Evolutionary conservation across 2,797 vertebrate genomes (phyloP).

Genomic region (Spinus olivaceus): DNA sequence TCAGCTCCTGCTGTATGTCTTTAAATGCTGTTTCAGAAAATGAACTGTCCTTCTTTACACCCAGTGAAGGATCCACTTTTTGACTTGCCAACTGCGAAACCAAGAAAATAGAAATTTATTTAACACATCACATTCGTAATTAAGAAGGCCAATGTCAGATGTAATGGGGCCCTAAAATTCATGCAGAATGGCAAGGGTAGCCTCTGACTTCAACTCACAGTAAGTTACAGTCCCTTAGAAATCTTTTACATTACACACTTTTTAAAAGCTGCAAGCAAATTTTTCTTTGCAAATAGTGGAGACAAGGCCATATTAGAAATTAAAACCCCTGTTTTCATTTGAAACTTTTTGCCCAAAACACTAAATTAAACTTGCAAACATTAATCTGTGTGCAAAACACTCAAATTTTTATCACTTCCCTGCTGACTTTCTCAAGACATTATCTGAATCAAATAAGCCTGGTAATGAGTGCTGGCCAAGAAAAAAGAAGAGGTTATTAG

Average conservation of each 20-base stretch:
- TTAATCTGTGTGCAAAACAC: background rate
- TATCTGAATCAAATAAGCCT: background rate
- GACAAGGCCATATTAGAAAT: background rate
- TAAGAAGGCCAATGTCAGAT: background rate
- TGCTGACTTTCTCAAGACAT: background rate
- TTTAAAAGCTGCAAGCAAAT: background rate
- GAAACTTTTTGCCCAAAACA: background rate
- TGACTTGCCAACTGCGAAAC: slow-evolving; percentile 46
- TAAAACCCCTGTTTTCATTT: background rate
- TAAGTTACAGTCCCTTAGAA: background rate
- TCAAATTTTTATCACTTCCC: background rate
- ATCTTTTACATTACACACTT: background rate
- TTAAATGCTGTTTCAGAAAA: background rate
- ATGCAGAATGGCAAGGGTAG: background rate
- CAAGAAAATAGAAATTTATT: background rate
- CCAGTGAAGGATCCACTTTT: slow-evolving; percentile 28
- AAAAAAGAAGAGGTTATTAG: background rate
- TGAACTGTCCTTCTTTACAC: background rate
- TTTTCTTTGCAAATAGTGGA: background rate
- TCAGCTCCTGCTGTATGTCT: slow-evolving; percentile 29
- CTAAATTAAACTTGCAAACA: background rate
- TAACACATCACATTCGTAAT: background rate
- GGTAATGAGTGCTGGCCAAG: background rate
- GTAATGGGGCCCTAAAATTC: background rate
- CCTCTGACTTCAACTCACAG: background rate